Conservation (phyloP, 1,140 invertebrate species). For the Plodia interpunctella region DNA sequence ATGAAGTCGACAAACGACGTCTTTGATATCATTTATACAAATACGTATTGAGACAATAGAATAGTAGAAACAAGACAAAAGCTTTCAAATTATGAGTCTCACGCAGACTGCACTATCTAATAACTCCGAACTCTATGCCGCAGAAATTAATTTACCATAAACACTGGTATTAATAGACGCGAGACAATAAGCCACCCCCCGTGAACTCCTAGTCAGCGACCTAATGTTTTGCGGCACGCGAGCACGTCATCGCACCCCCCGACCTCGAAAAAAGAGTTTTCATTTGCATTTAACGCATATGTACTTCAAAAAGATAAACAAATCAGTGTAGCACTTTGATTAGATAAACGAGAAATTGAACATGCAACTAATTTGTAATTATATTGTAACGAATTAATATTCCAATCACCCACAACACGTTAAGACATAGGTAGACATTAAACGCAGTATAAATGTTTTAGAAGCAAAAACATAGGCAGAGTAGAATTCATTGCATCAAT, state of each 20-base stretch:
- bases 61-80: neutral
- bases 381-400: too few relatives aligned
- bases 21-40: neutral
- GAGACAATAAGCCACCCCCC: slow-evolving; percentile 64
- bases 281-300: slow-evolving; percentile 35
- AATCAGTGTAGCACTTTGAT: neutral
- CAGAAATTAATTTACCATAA: slow-evolving; percentile 60
- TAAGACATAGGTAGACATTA: too few relatives aligned
- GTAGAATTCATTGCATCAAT: slow-evolving; percentile 39
- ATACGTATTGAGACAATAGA: neutral
- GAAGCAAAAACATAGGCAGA: slow-evolving; percentile 13
- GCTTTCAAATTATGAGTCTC: neutral
- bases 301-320: neutral
- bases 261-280: slow-evolving; percentile 32
- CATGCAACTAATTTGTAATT: too few relatives aligned
- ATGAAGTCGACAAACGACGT: too few relatives aligned
- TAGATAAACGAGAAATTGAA: neutral
- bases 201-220: slow-evolving; percentile 41
- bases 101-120: slow-evolving; percentile 12
- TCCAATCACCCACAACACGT: too few relatives aligned
- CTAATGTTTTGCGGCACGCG: slow-evolving; percentile 64
- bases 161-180: slow-evolving; percentile 65
- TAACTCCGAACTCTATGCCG: slow-evolving; percentile 18
- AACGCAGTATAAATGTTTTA: too few relatives aligned
- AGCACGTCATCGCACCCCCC: slow-evolving; percentile 42